These are phyloP conservation scores for Sarcophilus harrisii DNA, from an alignment of 2,797 vertebrate genomes.

Conservation along the genomic window DNA sequence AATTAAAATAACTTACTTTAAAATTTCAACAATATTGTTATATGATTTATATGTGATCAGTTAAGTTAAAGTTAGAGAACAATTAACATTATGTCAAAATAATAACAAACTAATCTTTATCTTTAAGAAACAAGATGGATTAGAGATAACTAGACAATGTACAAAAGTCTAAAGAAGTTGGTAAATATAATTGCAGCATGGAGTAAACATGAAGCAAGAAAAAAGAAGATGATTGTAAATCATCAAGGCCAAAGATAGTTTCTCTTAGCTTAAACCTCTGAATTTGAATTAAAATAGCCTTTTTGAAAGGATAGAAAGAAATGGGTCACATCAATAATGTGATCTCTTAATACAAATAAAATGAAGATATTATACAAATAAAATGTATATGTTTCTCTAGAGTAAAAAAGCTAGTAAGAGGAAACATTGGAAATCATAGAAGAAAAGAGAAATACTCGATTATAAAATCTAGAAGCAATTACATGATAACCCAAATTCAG, in stretches of 20 bases:
- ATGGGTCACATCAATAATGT: not conserved
- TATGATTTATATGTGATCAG: not conserved
- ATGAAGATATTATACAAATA: not conserved
- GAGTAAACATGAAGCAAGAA: not conserved
- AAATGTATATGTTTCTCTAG: not conserved
- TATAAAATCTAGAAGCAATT: not conserved
- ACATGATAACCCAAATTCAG: not conserved
- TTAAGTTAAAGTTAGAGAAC: not conserved
- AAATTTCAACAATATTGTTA: not conserved
- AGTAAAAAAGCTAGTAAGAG: not conserved
- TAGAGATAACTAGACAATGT: not conserved
- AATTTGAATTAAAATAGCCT: not conserved
- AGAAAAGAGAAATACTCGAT: not conserved
- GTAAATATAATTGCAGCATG: not conserved
- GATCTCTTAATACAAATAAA: not conserved
- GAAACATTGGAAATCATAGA: not conserved
- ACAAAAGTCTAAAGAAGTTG: not conserved
- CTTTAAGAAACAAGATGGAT: not conserved
- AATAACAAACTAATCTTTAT: not conserved
- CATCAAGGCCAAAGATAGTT: not conserved
- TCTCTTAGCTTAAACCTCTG: not conserved
- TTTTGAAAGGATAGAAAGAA: not conserved
- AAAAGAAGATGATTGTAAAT: not conserved
- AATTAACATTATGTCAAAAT: not conserved
- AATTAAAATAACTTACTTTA: not conserved